Percentiles rank a stretch among this genome's conserved stretches.
Conservation (phyloP, 23 tunicate species). For the Halocynthia roretzi region DNA sequence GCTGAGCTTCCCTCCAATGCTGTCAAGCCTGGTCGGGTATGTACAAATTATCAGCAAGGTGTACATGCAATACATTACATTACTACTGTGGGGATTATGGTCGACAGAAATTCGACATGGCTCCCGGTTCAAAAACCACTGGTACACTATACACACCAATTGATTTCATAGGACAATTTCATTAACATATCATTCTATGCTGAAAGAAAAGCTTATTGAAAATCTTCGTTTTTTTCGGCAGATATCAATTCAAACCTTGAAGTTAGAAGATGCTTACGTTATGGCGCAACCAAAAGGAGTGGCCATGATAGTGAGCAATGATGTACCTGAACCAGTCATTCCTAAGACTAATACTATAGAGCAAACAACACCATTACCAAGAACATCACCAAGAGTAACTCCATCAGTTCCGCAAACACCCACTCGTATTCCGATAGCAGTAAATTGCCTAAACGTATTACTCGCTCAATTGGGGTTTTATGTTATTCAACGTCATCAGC, state of each 20-base stretch:
- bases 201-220: too few species aligned
- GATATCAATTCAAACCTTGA: too few species aligned
- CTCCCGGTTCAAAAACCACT: neutral
- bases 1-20: constrained; percentile 12
- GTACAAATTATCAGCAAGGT: neutral
- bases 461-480: constrained; percentile 68
- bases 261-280: constrained; percentile 44
- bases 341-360: neutral
- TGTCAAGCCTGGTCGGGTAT: constrained; percentile 71
- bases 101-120: neutral
- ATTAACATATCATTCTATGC: too few species aligned
- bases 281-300: constrained; percentile 91
- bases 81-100: neutral
- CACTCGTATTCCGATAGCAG: neutral
- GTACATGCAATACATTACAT: neutral
- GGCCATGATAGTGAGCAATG: constrained; percentile 73
- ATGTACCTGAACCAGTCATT: constrained; percentile 6
- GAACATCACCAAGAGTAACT: constrained; percentile 1
- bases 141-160: constrained; percentile 40
- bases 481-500: constrained; percentile 39
- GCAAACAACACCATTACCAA: neutral
- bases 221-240: too few species aligned
- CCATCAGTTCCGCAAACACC: neutral
- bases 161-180: too few species aligned
- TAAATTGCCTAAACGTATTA: constrained; percentile 29